phyloP scores from a whole-genome alignment of 2,113 vertebrate genomes.

The Proterorhinus semilunaris region DNA sequence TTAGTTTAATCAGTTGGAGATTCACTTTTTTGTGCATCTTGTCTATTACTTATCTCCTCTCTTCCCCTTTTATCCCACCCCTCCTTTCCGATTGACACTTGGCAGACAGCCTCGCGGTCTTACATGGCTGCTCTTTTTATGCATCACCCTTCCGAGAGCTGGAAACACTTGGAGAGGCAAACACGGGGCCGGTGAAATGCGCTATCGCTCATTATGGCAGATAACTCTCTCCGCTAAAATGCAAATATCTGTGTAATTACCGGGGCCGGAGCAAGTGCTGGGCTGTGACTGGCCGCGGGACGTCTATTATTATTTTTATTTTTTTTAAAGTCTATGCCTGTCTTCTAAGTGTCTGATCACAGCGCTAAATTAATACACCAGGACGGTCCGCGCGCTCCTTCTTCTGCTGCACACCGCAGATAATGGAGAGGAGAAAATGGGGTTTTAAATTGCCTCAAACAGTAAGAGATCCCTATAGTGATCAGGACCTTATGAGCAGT shows the following conservation, averaged over 20 bases:
- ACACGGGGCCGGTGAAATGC: slow-evolving; percentile 40
- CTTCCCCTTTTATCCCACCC: not conserved
- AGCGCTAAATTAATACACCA: slow-evolving; percentile 52
- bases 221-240: slow-evolving; percentile 53
- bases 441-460: slow-evolving; percentile 69
- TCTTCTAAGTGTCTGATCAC: slow-evolving; percentile 55
- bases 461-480: slow-evolving; percentile 50
- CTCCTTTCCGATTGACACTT: slow-evolving; percentile 46
- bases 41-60: slow-evolving; percentile 44
- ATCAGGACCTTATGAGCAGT: slow-evolving; percentile 39
- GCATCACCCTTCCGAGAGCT: slow-evolving; percentile 18
- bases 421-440: slow-evolving; percentile 66
- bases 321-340: slow-evolving; percentile 52
- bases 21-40: slow-evolving; percentile 35
- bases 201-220: slow-evolving; percentile 49
- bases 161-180: slow-evolving; percentile 24
- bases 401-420: slow-evolving; percentile 45
- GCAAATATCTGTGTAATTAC: slow-evolving; percentile 67
- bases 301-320: slow-evolving; percentile 44
- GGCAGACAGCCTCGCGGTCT: slow-evolving; percentile 44
- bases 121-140: slow-evolving; percentile 39
- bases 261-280: slow-evolving; percentile 48
- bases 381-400: slow-evolving; percentile 54
- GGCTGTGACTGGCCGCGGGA: slow-evolving; percentile 50
- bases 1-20: slow-evolving; percentile 59